These are phyloP conservation scores for Glaucomys volans DNA, from an alignment of 2,113 vertebrate genomes.

Conservation along the genomic window DNA sequence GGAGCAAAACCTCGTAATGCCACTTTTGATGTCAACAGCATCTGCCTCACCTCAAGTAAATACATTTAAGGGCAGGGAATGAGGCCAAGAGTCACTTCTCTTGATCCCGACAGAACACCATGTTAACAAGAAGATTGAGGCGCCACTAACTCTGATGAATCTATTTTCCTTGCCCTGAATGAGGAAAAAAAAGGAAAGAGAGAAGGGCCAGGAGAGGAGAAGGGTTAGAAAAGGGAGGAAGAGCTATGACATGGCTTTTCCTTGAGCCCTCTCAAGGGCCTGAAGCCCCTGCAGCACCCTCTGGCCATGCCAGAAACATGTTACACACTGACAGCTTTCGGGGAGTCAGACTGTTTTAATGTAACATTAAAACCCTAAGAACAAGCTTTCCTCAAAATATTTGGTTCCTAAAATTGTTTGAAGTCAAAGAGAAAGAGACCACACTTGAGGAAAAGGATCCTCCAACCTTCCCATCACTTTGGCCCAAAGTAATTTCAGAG, in stretches of 20 bases:
- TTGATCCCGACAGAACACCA: background rate
- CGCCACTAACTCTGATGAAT: background rate
- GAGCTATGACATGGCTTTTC: background rate
- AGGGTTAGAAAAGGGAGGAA: background rate
- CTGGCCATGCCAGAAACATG: background rate
- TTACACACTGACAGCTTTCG: background rate
- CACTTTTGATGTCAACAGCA: background rate
- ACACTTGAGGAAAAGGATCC: background rate
- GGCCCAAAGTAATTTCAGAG: constrained; percentile 41
- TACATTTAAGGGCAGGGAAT: background rate
- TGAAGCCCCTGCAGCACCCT: background rate
- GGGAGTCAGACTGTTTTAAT: background rate
- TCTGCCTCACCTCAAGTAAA: background rate
- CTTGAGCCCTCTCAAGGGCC: background rate
- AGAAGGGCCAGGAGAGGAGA: background rate
- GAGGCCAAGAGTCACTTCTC: background rate
- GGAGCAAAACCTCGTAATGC: background rate
- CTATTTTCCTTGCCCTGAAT: constrained; percentile 1
- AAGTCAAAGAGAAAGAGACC: background rate
- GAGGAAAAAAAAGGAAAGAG: background rate
- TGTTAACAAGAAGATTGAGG: background rate
- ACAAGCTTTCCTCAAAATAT: constrained; percentile 12
- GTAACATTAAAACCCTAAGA: background rate
- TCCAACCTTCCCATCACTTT: background rate
- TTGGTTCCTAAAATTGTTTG: background rate